Base-by-base conservation (phyloP, 2,797 vertebrate genomes). In the Babyrousa celebensis region DNA sequence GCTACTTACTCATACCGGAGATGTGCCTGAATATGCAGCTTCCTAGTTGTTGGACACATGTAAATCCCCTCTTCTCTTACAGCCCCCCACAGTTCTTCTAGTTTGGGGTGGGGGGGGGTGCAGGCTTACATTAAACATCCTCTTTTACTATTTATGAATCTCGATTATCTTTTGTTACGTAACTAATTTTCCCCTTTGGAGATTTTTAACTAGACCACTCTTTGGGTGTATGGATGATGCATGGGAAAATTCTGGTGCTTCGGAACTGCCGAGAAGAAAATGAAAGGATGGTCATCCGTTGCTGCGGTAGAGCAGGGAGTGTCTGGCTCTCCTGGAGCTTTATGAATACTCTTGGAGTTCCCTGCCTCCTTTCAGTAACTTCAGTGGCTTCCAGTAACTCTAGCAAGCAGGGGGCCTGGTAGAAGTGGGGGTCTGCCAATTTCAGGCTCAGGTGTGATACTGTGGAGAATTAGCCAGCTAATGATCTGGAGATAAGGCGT, bases 171-270 rank as follows among this genome's bases (percentile, higher is more conserved):
- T 84, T 87, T 92, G 25, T 58, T 94, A 80, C n/a, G 56, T 90
- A 88, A 85, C 60, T 82, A 48, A 56, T 83, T 89, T 96, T 97
- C 79, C 48, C 40, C 16, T 75, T 75, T 14, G 58, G 67, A 94
- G 80, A 82, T 80, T 92, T 74, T 94, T 95, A 95, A 84, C 32
- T 80, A 60, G n/a, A 71, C 67, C 78, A 25, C n/a, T 72, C 12
- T 95, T 84, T 20, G 80, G 63, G 88, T 82, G n/a, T 91, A 48
- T 91, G 40, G 75, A 75, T 96, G 60, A n/a, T 5, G 52, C 15
- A 40, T 3, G 12, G 36, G 70, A 79, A 89, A 91, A 71, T 79
- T 93, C 23, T 60, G 82, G 63, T 58, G 25, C 43, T 94, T 96
- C 87, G 60, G 36, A 96, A 79, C 83, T 74, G 89, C 48, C 72